Evolutionary conservation across 2,797 vertebrate genomes (phyloP).

Genomic region (Onychomys arenicola): DNA sequence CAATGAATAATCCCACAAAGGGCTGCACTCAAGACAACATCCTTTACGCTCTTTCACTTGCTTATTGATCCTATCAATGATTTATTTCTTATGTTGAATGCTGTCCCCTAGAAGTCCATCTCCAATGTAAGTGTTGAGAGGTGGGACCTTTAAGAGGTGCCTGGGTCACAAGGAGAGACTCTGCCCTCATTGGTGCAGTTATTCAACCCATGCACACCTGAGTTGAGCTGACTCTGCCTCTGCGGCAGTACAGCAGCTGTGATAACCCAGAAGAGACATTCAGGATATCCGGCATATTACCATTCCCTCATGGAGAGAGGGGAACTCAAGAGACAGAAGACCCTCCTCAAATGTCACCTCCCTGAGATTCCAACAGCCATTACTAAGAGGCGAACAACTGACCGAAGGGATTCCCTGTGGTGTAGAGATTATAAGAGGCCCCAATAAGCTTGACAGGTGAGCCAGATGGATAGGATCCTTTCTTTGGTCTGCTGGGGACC

Average conservation of each 20-base stretch:
- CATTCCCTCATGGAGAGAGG: neutral
- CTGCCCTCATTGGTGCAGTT: neutral
- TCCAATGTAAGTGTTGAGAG: neutral
- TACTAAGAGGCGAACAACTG: neutral
- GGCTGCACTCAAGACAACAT: conserved; percentile 31
- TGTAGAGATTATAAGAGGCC: neutral
- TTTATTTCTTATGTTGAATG: neutral
- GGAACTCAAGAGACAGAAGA: neutral
- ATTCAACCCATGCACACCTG: neutral
- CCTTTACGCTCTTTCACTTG: neutral
- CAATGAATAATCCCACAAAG: neutral
- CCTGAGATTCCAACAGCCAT: neutral
- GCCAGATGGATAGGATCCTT: neutral
- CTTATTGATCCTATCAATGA: neutral
- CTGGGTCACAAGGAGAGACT: neutral
- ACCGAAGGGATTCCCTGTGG: neutral
- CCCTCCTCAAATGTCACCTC: neutral
- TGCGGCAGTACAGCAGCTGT: neutral
- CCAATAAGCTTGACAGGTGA: neutral
- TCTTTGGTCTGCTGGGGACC: neutral
- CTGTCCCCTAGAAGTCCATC: neutral
- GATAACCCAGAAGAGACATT: neutral
- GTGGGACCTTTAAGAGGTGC: neutral
- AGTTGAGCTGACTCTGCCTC: neutral
- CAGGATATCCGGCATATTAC: neutral